These are phyloP conservation scores for Drosophila monieri DNA, from an alignment of 2,888 invertebrate genomes.

Conservation along the genomic window DNA sequence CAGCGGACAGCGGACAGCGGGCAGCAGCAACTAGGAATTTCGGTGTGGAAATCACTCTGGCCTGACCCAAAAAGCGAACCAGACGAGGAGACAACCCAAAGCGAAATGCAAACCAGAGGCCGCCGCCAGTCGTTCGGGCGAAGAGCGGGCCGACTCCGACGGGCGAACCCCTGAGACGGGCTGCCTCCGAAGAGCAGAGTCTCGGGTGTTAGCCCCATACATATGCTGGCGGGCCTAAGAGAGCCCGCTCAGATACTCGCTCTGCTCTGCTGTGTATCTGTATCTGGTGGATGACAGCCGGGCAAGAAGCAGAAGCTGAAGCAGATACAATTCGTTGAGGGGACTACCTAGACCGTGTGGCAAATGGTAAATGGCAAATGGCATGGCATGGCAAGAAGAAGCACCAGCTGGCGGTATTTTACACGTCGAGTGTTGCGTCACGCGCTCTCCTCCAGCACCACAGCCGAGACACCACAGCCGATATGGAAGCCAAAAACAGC, in stretches of 20 bases:
- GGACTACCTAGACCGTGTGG: conserved; percentile 15
- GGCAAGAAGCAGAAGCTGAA: conserved; percentile 71
- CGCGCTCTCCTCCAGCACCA: conserved; percentile 45
- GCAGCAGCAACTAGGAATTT: conserved; percentile 42
- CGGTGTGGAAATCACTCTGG: conserved; percentile 57
- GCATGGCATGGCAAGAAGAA: conserved; percentile 36
- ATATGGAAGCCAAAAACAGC: conserved; percentile 8
- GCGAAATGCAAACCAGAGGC: conserved; percentile 80
- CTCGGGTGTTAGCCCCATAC: conserved; percentile 1
- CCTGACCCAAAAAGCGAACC: conserved; percentile 77
- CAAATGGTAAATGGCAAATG: conserved; percentile 35
- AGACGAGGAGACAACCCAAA: conserved; percentile 80
- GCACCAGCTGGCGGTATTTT: conserved; percentile 44
- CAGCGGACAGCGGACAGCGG: conserved; percentile 35
- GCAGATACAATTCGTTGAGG: background rate
- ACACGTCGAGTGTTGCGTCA: conserved; percentile 65
- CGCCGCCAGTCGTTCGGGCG: conserved; percentile 55
- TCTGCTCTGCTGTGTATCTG: conserved; percentile 53
- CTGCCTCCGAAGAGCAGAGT: conserved; percentile 11
- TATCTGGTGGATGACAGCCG: conserved; percentile 56
- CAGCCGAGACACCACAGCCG: conserved; percentile 31
- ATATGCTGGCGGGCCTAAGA: conserved; percentile 5
- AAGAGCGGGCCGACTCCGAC: conserved; percentile 64
- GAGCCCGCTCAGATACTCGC: background rate
- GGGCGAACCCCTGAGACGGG: conserved; percentile 51